phyloP scores from a whole-genome alignment of 2,113 vertebrate genomes.

The Typhlomys cinereus region DNA sequence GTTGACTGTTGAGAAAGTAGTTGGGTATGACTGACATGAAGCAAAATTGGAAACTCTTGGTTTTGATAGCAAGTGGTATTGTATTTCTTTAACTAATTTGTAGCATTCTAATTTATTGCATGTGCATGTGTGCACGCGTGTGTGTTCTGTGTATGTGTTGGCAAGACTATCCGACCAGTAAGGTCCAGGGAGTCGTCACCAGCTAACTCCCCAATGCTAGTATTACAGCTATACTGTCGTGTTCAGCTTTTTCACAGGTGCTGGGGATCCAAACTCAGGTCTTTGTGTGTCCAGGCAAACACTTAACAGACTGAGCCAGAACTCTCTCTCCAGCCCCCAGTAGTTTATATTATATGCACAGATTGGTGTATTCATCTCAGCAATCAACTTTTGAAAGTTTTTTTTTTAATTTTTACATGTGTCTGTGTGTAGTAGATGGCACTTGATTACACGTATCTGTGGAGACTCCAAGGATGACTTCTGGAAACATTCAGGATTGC shows the following conservation, averaged over 20 bases:
- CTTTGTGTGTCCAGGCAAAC: background rate
- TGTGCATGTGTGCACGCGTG: background rate
- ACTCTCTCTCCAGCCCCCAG: background rate
- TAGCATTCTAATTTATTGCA: too few species aligned
- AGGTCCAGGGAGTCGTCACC: background rate
- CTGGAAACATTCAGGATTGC: too few species aligned
- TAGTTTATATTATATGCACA: conserved; percentile 23
- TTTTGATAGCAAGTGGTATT: conserved; percentile 35
- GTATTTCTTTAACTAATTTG: conserved; percentile 24
- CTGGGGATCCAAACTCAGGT: background rate
- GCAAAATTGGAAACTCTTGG: conserved; percentile 42
- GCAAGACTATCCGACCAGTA: background rate
- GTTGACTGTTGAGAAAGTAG: conserved; percentile 25
- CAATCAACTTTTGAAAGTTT: background rate
- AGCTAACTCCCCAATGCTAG: background rate
- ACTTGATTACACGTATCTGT: too few species aligned
- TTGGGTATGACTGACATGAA: background rate
- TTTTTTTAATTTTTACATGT: conserved; percentile 45
- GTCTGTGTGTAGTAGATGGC: too few species aligned
- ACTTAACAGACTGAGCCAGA: background rate
- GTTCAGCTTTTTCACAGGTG: background rate
- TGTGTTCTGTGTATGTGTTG: background rate
- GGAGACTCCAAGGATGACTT: too few species aligned
- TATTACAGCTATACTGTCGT: background rate
- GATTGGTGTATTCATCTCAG: background rate